Evolutionary conservation across 1,140 invertebrate species (phyloP), one percentile per base, ranked within the genome.

Genomic region (Aphelenchoides avenae): DNA sequence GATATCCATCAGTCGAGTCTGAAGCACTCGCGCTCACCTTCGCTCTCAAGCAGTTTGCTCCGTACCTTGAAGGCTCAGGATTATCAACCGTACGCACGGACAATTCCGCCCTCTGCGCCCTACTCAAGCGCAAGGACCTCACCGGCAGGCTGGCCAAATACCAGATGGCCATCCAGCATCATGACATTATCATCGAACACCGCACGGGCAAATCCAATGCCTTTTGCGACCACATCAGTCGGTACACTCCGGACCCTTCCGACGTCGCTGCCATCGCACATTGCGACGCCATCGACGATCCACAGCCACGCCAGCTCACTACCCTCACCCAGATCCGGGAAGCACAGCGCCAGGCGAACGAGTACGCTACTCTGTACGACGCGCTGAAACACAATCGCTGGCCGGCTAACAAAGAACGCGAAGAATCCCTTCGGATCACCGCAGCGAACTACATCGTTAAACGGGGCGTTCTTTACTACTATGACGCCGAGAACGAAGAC

Each of bases 51-150:
- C 15, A 58, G 30, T 58, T 39, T 40, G 36, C 40, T 15, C 9
- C 26, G 9, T 58, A 58, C 15, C 40, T 58, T 18, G 54, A 60
- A 59, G 56, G 56, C 33, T 22, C 34, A 6, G 56, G 36, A 41
- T 56, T 33, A 15, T 24, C 54, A n/a, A 59, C 37, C 11, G 54
- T 58, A 2, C 41, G 34, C n/a, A 58, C 56, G 1, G 56, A 58
- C 7, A 59, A 59, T 41, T 43, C 30, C 6, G 54, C 56, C 1
- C 22, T 61, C 7, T 40, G 26, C 15, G 43, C 52, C 11, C 48
- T 58, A 13, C 41, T 58, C 5, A 48, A 43, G 18, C 6, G 22
- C 26, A 57, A 58, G 9, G 53, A 58, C 13, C 31, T 58, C 29
- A 22, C 41, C 15, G 56, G 56, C 30, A 52, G 54, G 39, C 20